phyloP scores from a whole-genome alignment of 2,888 invertebrate genomes.

The Hipparchia sbordonii region DNA sequence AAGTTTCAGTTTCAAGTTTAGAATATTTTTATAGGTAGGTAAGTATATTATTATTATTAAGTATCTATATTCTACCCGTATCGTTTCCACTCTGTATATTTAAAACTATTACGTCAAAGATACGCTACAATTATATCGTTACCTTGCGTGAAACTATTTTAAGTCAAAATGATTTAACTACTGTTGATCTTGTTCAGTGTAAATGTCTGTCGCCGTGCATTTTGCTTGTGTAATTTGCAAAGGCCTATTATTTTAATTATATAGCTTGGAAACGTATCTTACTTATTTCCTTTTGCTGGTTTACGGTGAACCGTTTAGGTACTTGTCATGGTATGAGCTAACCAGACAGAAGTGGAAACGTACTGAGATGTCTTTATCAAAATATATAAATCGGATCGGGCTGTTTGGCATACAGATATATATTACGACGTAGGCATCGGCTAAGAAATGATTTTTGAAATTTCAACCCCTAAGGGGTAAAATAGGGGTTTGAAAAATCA shows the following conservation, averaged over 20 bases:
- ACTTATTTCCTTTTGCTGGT: background rate
- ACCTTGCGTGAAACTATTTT: conserved; percentile 7
- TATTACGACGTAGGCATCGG: no score
- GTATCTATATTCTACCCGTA: no score
- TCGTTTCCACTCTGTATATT: background rate
- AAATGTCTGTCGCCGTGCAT: conserved; percentile 13
- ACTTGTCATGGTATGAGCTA: background rate
- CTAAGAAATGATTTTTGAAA: no score
- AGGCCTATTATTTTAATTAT: conserved; percentile 10
- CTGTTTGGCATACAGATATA: no score
- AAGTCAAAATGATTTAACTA: conserved; percentile 15
- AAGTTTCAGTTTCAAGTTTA: no score
- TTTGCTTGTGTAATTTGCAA: conserved; percentile 8
- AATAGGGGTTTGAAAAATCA: no score
- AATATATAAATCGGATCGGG: no score
- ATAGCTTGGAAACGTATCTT: background rate
- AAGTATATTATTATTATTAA: no score
- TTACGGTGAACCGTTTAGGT: background rate
- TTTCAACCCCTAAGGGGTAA: no score
- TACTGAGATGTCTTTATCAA: background rate
- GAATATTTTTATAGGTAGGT: no score
- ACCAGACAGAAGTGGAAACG: background rate
- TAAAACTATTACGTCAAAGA: conserved; percentile 9
- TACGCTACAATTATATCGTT: background rate
- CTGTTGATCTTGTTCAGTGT: conserved; percentile 4